Evolutionary conservation across 2,797 vertebrate genomes (phyloP).

Genomic region (Acanthurus leucopareius): DNA sequence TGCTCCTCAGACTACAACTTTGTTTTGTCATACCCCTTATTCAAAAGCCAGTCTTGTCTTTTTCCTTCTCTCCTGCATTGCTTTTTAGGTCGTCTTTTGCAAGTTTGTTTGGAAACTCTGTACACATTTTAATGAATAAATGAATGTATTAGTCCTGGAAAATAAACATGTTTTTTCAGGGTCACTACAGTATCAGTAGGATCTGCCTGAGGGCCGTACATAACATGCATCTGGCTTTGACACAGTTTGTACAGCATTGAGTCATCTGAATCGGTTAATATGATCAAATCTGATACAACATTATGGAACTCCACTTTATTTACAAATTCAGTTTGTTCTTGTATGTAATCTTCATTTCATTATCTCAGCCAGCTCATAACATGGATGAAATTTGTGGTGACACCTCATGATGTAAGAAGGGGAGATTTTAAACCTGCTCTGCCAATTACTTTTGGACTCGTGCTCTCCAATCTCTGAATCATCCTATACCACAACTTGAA

Average conservation of each 20-base stretch:
- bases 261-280: not conserved
- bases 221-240: constrained; percentile 8
- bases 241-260: not conserved
- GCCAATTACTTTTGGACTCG: not conserved
- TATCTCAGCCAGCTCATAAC: not conserved
- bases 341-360: not conserved
- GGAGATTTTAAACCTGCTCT: not conserved
- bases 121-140: constrained; percentile 48
- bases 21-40: constrained; percentile 36
- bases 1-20: constrained; percentile 34
- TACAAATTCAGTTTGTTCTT: not conserved
- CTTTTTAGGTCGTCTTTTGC: constrained; percentile 31
- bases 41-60: constrained; percentile 43
- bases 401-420: not conserved
- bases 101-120: constrained; percentile 38
- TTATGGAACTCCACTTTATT: not conserved
- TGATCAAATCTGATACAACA: not conserved
- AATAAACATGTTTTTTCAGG: constrained; percentile 19
- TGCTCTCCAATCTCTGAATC: not conserved
- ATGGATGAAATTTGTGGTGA: not conserved
- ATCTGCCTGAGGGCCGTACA: constrained; percentile 2
- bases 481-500: not conserved
- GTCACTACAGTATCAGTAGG: not conserved
- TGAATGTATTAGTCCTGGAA: constrained; percentile 40
- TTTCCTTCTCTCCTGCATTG: constrained; percentile 2